Conservation (phyloP, 2,797 vertebrate genomes). For the Ambastaia sidthimunki region DNA sequence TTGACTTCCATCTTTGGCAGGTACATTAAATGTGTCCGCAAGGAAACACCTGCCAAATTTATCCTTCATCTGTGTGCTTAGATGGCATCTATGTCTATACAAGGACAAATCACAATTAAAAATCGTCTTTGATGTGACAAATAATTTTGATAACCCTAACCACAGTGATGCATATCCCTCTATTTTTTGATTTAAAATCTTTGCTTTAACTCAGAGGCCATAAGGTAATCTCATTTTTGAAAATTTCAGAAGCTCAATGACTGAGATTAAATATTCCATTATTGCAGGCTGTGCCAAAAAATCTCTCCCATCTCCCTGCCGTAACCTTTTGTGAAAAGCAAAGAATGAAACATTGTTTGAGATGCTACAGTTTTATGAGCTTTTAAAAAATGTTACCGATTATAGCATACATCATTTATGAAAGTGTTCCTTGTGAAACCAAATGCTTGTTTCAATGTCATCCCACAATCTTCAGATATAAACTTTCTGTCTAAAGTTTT, state of each 20-base stretch:
- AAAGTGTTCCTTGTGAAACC: not conserved
- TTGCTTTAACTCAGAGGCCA: not conserved
- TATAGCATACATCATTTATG: slow-evolving; percentile 25
- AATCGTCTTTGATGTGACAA: not conserved
- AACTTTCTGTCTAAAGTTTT: not conserved
- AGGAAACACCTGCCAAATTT: not conserved
- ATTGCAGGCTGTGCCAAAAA: slow-evolving; percentile 10
- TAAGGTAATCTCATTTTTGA: slow-evolving; percentile 1
- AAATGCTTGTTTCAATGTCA: slow-evolving; percentile 5
- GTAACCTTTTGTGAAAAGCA: slow-evolving; percentile 12
- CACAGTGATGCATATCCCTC: not conserved
- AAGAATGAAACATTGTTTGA: slow-evolving; percentile 11
- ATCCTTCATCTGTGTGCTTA: not conserved
- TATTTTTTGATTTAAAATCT: not conserved
- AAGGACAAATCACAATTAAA: not conserved
- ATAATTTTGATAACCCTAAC: not conserved
- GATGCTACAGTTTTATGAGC: not conserved
- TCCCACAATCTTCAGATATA: slow-evolving; percentile 6
- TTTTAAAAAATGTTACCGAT: slow-evolving; percentile 5
- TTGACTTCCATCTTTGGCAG: not conserved
- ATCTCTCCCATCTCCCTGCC: not conserved
- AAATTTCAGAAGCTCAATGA: not conserved
- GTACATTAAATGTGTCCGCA: not conserved
- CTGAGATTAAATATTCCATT: slow-evolving; percentile 18
- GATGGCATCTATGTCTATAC: not conserved